Evolutionary conservation across 2,888 invertebrate genomes (phyloP), one percentile per base, ranked within the genome.

Genomic region (Chymomyza procnemis): DNA sequence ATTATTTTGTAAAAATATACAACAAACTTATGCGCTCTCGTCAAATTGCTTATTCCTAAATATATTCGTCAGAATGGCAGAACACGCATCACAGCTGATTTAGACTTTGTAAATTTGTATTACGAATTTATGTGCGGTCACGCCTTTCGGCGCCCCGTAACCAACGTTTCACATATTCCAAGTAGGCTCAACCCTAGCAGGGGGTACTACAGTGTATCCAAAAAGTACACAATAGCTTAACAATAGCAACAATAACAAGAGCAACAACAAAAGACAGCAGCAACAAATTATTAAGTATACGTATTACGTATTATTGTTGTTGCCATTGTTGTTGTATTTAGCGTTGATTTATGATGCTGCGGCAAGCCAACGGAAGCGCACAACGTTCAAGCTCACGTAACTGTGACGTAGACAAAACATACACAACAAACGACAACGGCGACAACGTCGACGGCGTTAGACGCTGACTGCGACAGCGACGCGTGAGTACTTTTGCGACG

Each of bases 331-430:
- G 54, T 63, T 52, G 12, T 60, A 50, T 79, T 81, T 74, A 70
- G 74, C 76, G 76, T 69, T 85, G 86, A 87, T 85, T 82, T 82
- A 85, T 85, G 86, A 83, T 70, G 82, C 82, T 81, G 81, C 82
- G 82, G 80, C 86, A 80, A 87, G 66, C 30, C 66, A 70, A 69
- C 72, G 84, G 78, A 85, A 85, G 83, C 82, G 71, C 66, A 66
- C 56, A 56, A 50, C 61, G 52, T 14, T 41, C 62, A 65, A 68
- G 74, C 75, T 77, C 74, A 80, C 74, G 76, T 73, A 75, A 75
- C 78, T 74, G 69, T 78, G 78, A 78, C 76, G 81, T 80, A 26
- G 54, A 75, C 12, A 59, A 48, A 52, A 57, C n/a, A 50, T 59
- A 30, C 61, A 18, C 54, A 62, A 21, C 54, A 41, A 22, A 47